Evolutionary conservation across 2,113 vertebrate genomes (phyloP).

Genomic region (Prionailurus viverrinus): DNA sequence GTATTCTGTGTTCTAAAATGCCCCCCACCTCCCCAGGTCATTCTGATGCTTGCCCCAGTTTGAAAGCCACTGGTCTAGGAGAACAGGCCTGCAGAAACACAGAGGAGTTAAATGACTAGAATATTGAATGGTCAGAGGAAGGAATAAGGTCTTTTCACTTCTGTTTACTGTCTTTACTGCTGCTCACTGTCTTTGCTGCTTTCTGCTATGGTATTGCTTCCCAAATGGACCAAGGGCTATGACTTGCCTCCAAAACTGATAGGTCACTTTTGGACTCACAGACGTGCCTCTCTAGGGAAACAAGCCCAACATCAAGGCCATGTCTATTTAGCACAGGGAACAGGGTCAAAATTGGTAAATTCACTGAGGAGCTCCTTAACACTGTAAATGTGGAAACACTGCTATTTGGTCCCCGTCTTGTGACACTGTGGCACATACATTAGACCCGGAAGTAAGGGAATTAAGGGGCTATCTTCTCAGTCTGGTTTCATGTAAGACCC

Average conservation of each 20-base stretch:
- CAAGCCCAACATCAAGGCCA: background rate
- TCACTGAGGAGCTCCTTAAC: background rate
- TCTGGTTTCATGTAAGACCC: background rate
- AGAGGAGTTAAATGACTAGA: background rate
- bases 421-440: accelerated
- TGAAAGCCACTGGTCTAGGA: background rate
- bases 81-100: background rate
- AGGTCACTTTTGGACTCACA: background rate
- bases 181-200: background rate
- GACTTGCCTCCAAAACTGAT: background rate
- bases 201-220: background rate
- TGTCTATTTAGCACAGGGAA: background rate
- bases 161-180: background rate
- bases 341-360: background rate
- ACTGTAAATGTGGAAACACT: background rate
- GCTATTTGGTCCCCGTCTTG: background rate
- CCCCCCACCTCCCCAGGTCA: background rate
- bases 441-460: background rate
- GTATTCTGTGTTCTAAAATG: background rate
- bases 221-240: background rate
- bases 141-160: background rate
- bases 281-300: background rate
- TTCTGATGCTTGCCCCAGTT: background rate
- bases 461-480: background rate
- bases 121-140: background rate